Conservation (phyloP, 2,797 vertebrate genomes). For the Lithobates pipiens region DNA sequence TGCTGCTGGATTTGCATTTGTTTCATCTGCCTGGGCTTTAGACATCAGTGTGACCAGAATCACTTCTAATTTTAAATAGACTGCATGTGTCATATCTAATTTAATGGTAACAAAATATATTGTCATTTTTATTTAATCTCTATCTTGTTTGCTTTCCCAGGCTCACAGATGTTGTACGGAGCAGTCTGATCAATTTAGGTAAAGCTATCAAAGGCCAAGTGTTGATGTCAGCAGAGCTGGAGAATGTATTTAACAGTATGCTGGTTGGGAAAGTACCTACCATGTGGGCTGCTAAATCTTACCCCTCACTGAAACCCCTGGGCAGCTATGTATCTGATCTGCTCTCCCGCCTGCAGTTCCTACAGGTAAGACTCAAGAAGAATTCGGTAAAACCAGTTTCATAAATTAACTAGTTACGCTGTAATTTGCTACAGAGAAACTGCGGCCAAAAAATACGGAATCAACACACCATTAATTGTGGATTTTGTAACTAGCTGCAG, state of each 20-base stretch:
- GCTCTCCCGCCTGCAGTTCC: slow-evolving; percentile 83
- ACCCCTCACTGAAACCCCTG: slow-evolving; percentile 90
- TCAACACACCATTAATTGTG: too few species aligned
- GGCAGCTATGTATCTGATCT: slow-evolving; percentile 89
- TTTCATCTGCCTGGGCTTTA: background rate
- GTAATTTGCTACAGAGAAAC: too few species aligned
- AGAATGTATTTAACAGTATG: slow-evolving; percentile 89
- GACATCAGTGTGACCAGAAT: background rate
- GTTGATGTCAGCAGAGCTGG: slow-evolving; percentile 92
- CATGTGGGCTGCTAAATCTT: slow-evolving; percentile 89
- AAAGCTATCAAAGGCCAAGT: slow-evolving; percentile 91
- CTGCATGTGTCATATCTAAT: background rate
- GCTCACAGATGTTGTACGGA: slow-evolving; percentile 84
- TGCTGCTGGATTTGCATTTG: slow-evolving; percentile 5
- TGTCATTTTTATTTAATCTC: background rate
- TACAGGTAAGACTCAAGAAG: slow-evolving; percentile 78
- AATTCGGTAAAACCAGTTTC: too few species aligned
- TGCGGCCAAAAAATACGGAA: too few species aligned
- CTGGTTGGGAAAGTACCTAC: slow-evolving; percentile 87
- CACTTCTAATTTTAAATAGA: slow-evolving; percentile 19
- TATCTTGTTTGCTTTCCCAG: slow-evolving; percentile 69
- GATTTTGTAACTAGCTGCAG: too few species aligned
- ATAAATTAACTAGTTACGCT: too few species aligned
- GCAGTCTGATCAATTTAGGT: slow-evolving; percentile 84
- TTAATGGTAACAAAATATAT: background rate